Evolutionary conservation across 2,113 vertebrate genomes (phyloP).

Genomic region (Perca schrenkii): DNA sequence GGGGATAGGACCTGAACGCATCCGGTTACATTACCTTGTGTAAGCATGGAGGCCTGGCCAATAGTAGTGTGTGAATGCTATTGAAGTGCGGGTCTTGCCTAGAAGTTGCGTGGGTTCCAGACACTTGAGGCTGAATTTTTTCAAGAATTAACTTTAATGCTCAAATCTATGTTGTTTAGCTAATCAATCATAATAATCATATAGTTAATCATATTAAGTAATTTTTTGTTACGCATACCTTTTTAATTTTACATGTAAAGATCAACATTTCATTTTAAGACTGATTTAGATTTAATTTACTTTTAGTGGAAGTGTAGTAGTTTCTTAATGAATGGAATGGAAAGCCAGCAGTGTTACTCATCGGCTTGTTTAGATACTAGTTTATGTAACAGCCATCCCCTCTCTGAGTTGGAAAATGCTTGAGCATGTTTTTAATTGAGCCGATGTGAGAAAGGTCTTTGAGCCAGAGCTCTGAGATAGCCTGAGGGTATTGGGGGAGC

Average conservation of each 20-base stretch:
- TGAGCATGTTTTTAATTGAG: constrained; percentile 73
- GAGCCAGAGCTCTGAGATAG: constrained; percentile 40
- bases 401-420: constrained; percentile 40
- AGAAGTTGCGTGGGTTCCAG: no score
- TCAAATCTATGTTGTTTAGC: neutral
- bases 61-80: no score
- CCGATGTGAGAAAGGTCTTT: constrained; percentile 56
- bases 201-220: neutral
- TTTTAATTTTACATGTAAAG: neutral
- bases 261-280: neutral
- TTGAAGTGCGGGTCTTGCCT: no score
- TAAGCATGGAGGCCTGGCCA: no score
- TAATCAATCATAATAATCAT: neutral
- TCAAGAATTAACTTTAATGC: neutral
- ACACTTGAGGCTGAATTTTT: neutral
- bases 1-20: no score
- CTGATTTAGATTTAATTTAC: neutral
- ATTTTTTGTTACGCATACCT: neutral
- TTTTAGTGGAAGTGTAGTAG: neutral
- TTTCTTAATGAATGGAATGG: neutral
- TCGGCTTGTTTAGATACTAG: constrained; percentile 12
- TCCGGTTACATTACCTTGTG: no score
- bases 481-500: constrained; percentile 62
- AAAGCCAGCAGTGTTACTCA: constrained; percentile 8
- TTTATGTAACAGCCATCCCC: constrained; percentile 31